phyloP scores from a whole-genome alignment of 2,113 vertebrate genomes.

The Spermophilus dauricus region DNA sequence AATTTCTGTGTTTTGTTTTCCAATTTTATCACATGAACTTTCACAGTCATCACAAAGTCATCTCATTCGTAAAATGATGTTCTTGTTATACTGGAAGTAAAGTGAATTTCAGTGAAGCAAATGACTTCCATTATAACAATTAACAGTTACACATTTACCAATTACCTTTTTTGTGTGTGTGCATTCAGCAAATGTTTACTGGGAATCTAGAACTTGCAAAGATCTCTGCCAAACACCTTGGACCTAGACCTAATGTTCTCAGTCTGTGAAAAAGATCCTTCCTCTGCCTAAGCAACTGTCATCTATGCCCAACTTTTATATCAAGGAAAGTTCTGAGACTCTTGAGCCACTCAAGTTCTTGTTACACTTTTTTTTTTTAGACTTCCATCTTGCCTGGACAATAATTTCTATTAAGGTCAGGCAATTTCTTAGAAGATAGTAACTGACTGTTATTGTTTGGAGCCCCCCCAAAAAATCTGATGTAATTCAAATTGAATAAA shows the following conservation, averaged over 20 bases:
- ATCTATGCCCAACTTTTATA: neutral
- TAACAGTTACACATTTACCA: neutral
- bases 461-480: neutral
- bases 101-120: slow-evolving; percentile 54
- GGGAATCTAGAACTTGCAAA: neutral
- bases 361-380: neutral
- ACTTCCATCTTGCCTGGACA: neutral
- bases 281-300: neutral
- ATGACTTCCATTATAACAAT: neutral
- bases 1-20: slow-evolving; percentile 33
- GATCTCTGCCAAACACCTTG: slow-evolving; percentile 7
- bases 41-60: neutral
- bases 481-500: neutral
- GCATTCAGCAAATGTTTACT: neutral
- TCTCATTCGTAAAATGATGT: slow-evolving; percentile 20
- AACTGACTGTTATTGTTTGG: neutral
- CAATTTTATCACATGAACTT: slow-evolving; percentile 20
- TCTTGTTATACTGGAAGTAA: slow-evolving; percentile 18
- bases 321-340: neutral
- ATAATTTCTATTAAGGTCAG: slow-evolving; percentile 13
- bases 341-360: neutral
- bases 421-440: slow-evolving; percentile 5
- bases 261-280: neutral
- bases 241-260: neutral
- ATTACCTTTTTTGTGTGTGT: neutral